Evolutionary conservation across 2,797 vertebrate genomes (phyloP).

Genomic region (Sebastes nivosus): DNA sequence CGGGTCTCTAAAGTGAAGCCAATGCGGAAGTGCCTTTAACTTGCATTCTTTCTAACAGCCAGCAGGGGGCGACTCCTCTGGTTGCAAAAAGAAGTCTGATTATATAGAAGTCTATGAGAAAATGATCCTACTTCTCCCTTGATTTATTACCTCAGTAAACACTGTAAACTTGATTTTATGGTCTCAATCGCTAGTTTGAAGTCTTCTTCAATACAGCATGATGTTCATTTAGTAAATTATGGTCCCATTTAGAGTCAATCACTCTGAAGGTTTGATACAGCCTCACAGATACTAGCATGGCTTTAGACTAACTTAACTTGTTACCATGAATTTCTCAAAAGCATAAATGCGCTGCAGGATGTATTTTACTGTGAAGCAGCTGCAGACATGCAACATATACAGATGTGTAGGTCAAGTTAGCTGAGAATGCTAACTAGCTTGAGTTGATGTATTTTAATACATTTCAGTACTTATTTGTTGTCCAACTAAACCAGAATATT

Average conservation of each 20-base stretch:
- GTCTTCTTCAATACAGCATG: too few species aligned
- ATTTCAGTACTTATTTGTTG: neutral
- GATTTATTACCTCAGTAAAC: too few species aligned
- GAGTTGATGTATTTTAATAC: neutral
- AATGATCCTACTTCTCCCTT: fast-evolving
- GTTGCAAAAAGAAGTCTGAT: too few species aligned
- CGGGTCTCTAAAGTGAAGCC: too few species aligned
- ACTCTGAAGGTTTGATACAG: too few species aligned
- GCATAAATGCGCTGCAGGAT: neutral
- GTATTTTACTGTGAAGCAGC: neutral
- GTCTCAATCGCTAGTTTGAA: fast-evolving
- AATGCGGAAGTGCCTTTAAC: fast-evolving
- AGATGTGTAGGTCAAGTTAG: neutral
- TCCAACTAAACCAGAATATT: neutral
- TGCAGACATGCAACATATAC: neutral
- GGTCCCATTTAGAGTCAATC: too few species aligned
- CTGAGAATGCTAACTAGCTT: neutral
- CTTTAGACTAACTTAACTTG: neutral
- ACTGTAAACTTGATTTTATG: too few species aligned
- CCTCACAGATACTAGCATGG: neutral
- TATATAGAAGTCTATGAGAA: too few species aligned
- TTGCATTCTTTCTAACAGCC: too few species aligned
- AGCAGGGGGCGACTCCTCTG: neutral
- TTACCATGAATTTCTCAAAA: neutral
- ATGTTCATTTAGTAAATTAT: too few species aligned